These are phyloP conservation scores for Rhinogobius similis DNA, from an alignment of 2,113 vertebrate genomes.

Conservation along the genomic window DNA sequence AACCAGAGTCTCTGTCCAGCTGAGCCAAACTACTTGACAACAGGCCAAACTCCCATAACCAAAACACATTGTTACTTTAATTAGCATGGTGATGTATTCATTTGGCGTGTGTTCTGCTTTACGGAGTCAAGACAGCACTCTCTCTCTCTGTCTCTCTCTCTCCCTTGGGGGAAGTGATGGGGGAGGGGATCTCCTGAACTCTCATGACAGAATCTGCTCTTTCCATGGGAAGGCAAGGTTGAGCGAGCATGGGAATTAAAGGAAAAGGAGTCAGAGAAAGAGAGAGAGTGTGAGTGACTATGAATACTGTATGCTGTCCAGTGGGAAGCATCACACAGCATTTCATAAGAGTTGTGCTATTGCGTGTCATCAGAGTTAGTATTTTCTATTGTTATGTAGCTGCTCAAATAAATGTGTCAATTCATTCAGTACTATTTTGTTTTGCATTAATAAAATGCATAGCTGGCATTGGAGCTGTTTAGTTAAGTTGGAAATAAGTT, in stretches of 20 bases:
- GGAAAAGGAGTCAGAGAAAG: conserved; percentile 16
- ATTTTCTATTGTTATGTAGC: not conserved
- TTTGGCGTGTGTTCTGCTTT: conserved; percentile 60
- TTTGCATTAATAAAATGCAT: too few species aligned
- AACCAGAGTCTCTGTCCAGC: conserved; percentile 21
- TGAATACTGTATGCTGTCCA: conserved; percentile 49
- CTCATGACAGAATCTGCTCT: conserved; percentile 69
- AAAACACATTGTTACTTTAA: conserved; percentile 59
- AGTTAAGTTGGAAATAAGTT: not conserved
- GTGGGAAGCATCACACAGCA: conserved; percentile 43
- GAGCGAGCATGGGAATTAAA: conserved; percentile 49
- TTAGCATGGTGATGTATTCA: conserved; percentile 62
- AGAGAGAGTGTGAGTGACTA: conserved; percentile 6
- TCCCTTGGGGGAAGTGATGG: conserved; percentile 56
- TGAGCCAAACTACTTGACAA: conserved; percentile 35
- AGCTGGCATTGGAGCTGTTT: not conserved
- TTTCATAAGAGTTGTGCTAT: conserved; percentile 38
- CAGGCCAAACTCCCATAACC: conserved; percentile 34
- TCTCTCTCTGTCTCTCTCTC: conserved; percentile 30
- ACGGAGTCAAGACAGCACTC: conserved; percentile 58
- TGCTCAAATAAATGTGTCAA: too few species aligned
- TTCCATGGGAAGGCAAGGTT: conserved; percentile 59
- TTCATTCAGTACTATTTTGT: not conserved
- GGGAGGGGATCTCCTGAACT: conserved; percentile 57
- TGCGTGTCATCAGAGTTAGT: not conserved